Evolutionary conservation across 1,140 invertebrate species (phyloP), one percentile per base, ranked within the genome.

Genomic region (Saccostrea glomerata): DNA sequence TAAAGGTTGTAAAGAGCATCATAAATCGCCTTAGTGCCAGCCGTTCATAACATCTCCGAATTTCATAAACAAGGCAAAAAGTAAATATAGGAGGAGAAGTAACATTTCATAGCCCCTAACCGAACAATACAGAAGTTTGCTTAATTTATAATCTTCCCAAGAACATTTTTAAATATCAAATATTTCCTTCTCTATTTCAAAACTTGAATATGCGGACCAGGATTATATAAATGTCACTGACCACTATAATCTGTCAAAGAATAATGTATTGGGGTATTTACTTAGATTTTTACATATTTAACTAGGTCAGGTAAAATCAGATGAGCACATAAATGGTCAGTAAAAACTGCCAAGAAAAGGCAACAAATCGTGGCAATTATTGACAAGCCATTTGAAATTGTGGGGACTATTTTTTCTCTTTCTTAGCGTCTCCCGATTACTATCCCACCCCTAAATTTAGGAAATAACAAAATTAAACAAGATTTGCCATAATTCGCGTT

Each of bases 391-490:
- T 56, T 55, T 36, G 11, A 63, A 60, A 60, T n/a, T 66, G 25
- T 23, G 20, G 5, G 55, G 40, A 56, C 60, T 70, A 86, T 60
- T 60, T 47, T 63, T 23, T 30, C 55, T 60, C 66, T 88, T 77
- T 55, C 83, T 82, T 54, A 82, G 84, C 56, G 30, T 85, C 70
- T 77, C 23, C 58, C 54, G 66, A 73, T 70, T 20, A 30, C 60
- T 88, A 58, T 73, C 87, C 87, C 87, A 40, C 87, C 87, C 87
- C 87, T 60, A n/a, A 84, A 54, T 88, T 88, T 88, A 58, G 66
- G 83, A 86, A 85, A 85, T 85, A 82, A 88, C 84, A 86, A 88
- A 88, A 56, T 88, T 85, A 88, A 88, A 88, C 87, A 88, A 60
- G 87, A 88, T 88, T 88, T 85, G 85, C 54, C 30, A 47, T 85